Conservation (phyloP, 30 jellyfish, hydroid and myxozoan genomes). For the Aurelia aurita complex sp. Pacific region DNA sequence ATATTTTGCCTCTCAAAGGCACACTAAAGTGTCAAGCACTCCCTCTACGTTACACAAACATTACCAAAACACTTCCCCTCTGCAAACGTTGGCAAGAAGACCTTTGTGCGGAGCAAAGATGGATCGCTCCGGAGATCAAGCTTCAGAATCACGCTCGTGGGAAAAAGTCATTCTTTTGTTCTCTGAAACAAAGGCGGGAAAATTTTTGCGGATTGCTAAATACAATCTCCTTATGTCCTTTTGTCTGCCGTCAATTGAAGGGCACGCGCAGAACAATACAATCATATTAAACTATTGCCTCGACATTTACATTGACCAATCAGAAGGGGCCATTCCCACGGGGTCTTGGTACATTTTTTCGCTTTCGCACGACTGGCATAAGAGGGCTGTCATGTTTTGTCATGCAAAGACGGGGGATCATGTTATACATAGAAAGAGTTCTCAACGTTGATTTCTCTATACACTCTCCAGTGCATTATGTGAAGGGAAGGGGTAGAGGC, state of each 20-base stretch:
- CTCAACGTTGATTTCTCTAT: no score
- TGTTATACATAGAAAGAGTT: not conserved
- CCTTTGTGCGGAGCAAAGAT: not conserved
- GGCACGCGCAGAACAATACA: constrained; percentile 89
- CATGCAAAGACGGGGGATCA: constrained; percentile 51
- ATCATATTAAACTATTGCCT: constrained; percentile 68
- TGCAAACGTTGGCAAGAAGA: not conserved
- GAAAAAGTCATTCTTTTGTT: constrained; percentile 74
- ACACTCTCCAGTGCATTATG: no score
- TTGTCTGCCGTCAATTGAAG: constrained; percentile 77
- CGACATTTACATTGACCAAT: constrained; percentile 67
- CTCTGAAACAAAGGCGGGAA: constrained; percentile 62
- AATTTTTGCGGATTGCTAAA: constrained; percentile 71
- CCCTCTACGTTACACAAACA: not conserved
- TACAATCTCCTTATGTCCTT: constrained; percentile 82
- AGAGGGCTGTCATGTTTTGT: constrained; percentile 75
- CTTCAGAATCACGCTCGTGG: constrained; percentile 73
- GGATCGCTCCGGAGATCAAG: constrained; percentile 14
- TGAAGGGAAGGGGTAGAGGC: no score
- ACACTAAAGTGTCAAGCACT: not conserved
- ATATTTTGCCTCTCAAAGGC: not conserved
- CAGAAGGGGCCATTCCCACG: constrained; percentile 87
- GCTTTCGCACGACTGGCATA: constrained; percentile 87
- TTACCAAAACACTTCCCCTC: not conserved
- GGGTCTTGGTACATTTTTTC: constrained; percentile 68